phyloP scores from a whole-genome alignment of 2,797 vertebrate species.

The Xenopus petersii region DNA sequence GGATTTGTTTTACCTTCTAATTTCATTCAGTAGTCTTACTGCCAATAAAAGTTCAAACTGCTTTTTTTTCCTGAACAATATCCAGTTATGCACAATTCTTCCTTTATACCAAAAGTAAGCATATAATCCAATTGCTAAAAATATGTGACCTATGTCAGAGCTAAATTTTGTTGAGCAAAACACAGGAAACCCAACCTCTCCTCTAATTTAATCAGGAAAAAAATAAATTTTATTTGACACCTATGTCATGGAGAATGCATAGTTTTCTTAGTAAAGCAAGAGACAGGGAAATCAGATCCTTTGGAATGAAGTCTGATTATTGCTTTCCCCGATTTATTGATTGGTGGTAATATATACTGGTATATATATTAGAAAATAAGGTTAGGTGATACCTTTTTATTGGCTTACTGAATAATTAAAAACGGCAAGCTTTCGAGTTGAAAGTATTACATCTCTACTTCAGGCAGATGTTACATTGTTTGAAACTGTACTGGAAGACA shows the following conservation, averaged over 20 bases:
- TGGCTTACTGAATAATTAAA: too few relatives aligned
- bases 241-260: neutral
- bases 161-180: conserved; percentile 1
- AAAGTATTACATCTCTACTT: too few relatives aligned
- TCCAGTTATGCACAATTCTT: conserved; percentile 1
- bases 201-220: conserved; percentile 4
- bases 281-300: too few relatives aligned
- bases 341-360: too few relatives aligned
- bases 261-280: too few relatives aligned
- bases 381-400: too few relatives aligned
- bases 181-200: conserved; percentile 11
- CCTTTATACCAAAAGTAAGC: neutral
- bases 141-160: conserved; percentile 6
- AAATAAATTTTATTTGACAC: conserved; percentile 18
- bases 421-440: too few relatives aligned
- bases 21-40: neutral
- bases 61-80: conserved; percentile 3
- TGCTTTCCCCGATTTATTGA: too few relatives aligned
- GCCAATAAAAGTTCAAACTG: neutral
- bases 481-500: too few relatives aligned
- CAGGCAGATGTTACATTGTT: too few relatives aligned
- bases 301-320: too few relatives aligned
- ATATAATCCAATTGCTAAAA: conserved; percentile 14
- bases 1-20: neutral
- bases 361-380: too few relatives aligned